Conservation (phyloP, 2,113 vertebrate genomes). For the Charina bottae region DNA sequence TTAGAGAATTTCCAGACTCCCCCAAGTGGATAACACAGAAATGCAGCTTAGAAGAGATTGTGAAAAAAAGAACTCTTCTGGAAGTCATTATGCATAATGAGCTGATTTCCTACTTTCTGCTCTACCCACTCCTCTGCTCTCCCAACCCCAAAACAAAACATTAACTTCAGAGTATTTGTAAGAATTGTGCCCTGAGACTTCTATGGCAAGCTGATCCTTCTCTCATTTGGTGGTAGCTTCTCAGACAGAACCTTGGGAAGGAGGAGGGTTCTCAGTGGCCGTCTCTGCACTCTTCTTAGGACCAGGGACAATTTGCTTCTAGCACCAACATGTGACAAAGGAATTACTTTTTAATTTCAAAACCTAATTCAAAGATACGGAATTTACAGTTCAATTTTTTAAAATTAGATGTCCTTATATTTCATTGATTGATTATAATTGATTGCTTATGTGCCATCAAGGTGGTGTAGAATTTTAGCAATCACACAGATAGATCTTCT, state of each 20-base stretch:
- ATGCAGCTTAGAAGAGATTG: slow-evolving; percentile 36
- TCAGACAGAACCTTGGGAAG: neutral
- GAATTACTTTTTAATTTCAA: neutral
- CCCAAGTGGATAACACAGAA: slow-evolving; percentile 69
- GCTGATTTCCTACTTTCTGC: neutral
- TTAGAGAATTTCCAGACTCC: slow-evolving; percentile 60
- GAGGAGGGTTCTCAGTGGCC: neutral
- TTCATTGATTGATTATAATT: neutral
- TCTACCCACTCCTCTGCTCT: neutral
- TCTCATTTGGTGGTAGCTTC: neutral
- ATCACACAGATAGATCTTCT: neutral
- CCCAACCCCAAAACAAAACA: neutral
- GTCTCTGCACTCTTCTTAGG: neutral
- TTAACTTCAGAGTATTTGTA: neutral
- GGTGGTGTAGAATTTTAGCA: neutral
- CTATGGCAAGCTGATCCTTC: neutral
- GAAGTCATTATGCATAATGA: slow-evolving; percentile 38
- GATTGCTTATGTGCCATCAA: neutral
- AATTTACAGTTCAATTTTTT: neutral
- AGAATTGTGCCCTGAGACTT: neutral
- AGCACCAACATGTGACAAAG: neutral
- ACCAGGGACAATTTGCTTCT: neutral
- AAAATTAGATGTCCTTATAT: neutral
- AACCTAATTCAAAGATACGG: neutral
- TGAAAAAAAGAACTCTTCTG: slow-evolving; percentile 2